Evolutionary conservation across 2,113 vertebrate species (phyloP), one percentile per base, ranked within the genome.

Genomic region (Corapipo altera): DNA sequence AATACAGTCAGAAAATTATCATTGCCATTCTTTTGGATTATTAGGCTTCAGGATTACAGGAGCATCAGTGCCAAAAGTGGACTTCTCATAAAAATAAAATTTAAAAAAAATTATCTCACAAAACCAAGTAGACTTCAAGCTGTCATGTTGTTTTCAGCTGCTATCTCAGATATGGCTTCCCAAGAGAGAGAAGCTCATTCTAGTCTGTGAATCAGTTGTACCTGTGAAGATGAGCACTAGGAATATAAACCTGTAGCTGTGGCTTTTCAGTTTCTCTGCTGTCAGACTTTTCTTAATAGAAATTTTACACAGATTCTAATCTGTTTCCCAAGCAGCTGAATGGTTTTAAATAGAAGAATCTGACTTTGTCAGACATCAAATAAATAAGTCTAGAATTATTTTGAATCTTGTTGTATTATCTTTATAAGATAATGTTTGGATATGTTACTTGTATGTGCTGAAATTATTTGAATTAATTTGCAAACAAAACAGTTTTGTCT

Each of bases 171-270:
- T 80, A 90, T 46, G 46, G 23, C 70, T 90, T 93, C 91, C 76
- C 70, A 85, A 87, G 91, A 96, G 85, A 91, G 9, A 88, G 39
- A 41, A 73, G 6, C 67, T 93, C 67, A 79, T 88, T 93, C 74
- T 27, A 67, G 33, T 23, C 54, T 85, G 61, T 88, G 95, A 94
- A 89, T 96, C 55, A 89, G 54, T 48, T 55, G n/a, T 46, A 66
- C 33, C 41, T 92, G 41, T 96, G 74, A 94, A 84, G 81, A 35
- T 4, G 79, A 86, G 41, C 48, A 67, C 51, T 86, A 82, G 75
- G 74, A 66, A 62, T 28, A 51, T 22, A 85, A 57, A 44, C 8
- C 76, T 78, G 20, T 71, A 59, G 30, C 32, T 89, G 33, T 59
- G 41, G 17, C 14, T 89, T 94, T 89, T 82, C 66, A 44, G 44